Evolutionary conservation across 2,113 vertebrate species (phyloP).

Genomic region (Neolamprologus ventralis): DNA sequence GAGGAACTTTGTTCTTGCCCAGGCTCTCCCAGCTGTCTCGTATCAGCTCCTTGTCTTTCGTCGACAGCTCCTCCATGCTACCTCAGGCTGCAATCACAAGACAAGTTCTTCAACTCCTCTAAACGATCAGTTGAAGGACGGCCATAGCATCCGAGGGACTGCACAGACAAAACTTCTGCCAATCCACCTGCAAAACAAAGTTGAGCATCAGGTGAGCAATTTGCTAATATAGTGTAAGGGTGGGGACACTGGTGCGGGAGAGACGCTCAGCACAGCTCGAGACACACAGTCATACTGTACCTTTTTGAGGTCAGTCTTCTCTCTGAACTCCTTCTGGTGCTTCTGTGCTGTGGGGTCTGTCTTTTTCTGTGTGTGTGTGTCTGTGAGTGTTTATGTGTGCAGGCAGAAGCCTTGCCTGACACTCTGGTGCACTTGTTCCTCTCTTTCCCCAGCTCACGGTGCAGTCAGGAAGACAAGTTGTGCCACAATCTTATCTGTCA

Average conservation of each 20-base stretch:
- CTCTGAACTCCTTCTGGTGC: conserved; percentile 55
- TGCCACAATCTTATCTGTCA: conserved; percentile 68
- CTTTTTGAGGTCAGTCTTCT: conserved; percentile 57
- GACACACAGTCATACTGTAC: conserved; percentile 52
- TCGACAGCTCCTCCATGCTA: conserved; percentile 71
- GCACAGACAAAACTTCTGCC: conserved; percentile 31
- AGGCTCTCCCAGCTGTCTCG: conserved; percentile 86
- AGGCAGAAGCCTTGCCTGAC: conserved; percentile 44
- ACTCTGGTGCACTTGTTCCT: conserved; percentile 60
- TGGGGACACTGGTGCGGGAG: neutral
- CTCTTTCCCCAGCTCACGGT: conserved; percentile 47
- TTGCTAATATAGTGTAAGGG: neutral
- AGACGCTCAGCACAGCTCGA: neutral
- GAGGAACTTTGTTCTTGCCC: conserved; percentile 82
- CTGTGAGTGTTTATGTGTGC: conserved; percentile 36
- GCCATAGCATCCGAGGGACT: conserved; percentile 27
- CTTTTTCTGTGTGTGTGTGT: conserved; percentile 13
- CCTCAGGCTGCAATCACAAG: conserved; percentile 1
- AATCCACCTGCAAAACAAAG: conserved; percentile 56
- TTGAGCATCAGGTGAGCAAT: conserved; percentile 25
- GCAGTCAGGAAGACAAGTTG: conserved; percentile 59
- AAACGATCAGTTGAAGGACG: conserved; percentile 25
- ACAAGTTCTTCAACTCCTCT: conserved; percentile 39
- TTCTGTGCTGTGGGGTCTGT: conserved; percentile 29
- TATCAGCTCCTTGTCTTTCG: conserved; percentile 82